These are phyloP conservation scores for Ariopsis seemanni DNA, from an alignment of 2,113 vertebrate species.

Conservation along the genomic window DNA sequence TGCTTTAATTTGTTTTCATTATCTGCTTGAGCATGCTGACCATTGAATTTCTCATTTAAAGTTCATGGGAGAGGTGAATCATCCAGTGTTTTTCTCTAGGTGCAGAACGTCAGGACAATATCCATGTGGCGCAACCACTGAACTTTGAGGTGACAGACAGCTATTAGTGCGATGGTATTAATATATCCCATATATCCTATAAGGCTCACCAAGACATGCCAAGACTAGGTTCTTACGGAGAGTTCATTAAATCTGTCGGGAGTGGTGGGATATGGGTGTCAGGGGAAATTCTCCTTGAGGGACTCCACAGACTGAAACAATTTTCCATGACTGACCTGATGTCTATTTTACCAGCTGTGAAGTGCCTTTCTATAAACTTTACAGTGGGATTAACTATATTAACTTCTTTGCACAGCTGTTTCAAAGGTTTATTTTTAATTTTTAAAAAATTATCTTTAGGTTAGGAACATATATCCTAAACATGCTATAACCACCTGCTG, in stretches of 20 bases:
- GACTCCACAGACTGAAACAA: slow-evolving; percentile 52
- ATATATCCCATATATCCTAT: neutral
- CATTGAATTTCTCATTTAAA: slow-evolving; percentile 38
- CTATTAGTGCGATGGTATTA: neutral
- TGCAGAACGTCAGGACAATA: neutral
- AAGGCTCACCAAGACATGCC: neutral
- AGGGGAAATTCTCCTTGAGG: slow-evolving; percentile 39
- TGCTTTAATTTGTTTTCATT: slow-evolving; percentile 49
- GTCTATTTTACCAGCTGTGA: slow-evolving; percentile 70
- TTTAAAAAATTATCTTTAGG: neutral
- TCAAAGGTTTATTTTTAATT: neutral
- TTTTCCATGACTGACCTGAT: slow-evolving; percentile 41
- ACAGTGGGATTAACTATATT: slow-evolving; percentile 57
- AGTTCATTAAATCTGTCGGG: slow-evolving; percentile 34
- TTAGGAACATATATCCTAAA: neutral
- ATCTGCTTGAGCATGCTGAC: slow-evolving; percentile 44
- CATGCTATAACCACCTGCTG: slow-evolving; percentile 6
- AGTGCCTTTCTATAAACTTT: slow-evolving; percentile 46
- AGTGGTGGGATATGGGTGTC: slow-evolving; percentile 11
- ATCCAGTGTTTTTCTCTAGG: neutral
- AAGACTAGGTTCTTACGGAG: neutral
- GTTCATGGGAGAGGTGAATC: slow-evolving; percentile 56
- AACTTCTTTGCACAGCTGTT: slow-evolving; percentile 54
- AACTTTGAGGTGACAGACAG: neutral
- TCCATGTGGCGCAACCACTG: neutral